Conservation (phyloP, 2,888 invertebrate species). For the Halocaridina rubra region DNA sequence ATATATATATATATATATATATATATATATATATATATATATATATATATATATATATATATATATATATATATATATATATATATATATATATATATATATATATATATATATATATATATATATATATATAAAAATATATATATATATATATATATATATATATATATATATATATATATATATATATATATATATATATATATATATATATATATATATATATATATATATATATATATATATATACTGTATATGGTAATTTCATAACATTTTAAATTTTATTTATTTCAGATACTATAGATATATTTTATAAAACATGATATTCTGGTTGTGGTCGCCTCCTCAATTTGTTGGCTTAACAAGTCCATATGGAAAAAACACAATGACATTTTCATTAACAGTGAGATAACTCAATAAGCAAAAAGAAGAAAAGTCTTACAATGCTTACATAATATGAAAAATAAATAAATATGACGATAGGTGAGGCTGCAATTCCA, state of each 20-base stretch:
- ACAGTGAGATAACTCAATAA: no score
- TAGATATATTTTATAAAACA: no score
- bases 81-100: background rate
- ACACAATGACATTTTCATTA: no score
- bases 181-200: constrained; percentile 14
- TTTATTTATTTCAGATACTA: no score
- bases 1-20: constrained; percentile 11
- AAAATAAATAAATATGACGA: no score
- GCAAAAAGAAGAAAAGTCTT: no score
- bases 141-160: background rate
- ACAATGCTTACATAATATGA: no score
- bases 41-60: constrained; percentile 9
- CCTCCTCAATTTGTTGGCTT: no score
- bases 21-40: constrained; percentile 14
- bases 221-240: constrained; percentile 1
- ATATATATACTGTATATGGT: background rate
- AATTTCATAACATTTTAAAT: no score
- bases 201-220: background rate
- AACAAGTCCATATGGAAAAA: no score
- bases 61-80: background rate
- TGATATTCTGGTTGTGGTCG: no score
- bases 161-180: background rate
- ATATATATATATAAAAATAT: background rate
- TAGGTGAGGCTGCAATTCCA: no score
- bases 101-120: constrained; percentile 13